These are phyloP conservation scores for Gambusia affinis DNA, from an alignment of 2,113 vertebrate genomes.

Conservation along the genomic window DNA sequence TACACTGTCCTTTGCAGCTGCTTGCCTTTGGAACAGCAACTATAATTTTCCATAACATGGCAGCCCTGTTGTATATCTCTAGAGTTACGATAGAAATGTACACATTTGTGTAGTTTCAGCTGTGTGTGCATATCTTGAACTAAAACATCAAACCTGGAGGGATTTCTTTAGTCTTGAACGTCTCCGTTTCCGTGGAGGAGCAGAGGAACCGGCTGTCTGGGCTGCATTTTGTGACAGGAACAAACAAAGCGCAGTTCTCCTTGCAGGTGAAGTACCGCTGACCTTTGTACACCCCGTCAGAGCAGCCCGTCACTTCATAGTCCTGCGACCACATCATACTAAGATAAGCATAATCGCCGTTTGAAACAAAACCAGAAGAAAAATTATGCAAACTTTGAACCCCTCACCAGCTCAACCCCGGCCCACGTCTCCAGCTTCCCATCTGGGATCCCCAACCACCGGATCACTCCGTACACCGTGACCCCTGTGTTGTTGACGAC, in stretches of 20 bases:
- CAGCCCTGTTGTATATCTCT: neutral
- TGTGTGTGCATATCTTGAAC: neutral
- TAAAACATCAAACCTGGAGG: conserved; percentile 59
- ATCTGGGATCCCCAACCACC: conserved; percentile 73
- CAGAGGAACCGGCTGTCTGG: conserved; percentile 75
- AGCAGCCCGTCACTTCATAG: conserved; percentile 65
- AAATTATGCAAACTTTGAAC: too few relatives aligned
- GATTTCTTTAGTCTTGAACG: conserved; percentile 5
- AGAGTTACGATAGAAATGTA: neutral
- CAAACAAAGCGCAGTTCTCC: conserved; percentile 72
- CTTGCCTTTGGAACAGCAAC: neutral
- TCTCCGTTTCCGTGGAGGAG: conserved; percentile 14
- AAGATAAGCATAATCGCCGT: neutral
- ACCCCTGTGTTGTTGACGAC: conserved; percentile 62
- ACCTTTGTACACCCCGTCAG: conserved; percentile 66
- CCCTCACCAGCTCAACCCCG: conserved; percentile 79
- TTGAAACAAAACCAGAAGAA: neutral
- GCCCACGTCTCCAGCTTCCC: conserved; percentile 70
- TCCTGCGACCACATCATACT: conserved; percentile 63
- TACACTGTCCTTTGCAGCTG: neutral
- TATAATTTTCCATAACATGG: neutral
- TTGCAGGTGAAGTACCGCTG: conserved; percentile 77
- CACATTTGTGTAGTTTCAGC: neutral
- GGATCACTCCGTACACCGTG: conserved; percentile 77
- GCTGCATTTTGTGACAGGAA: conserved; percentile 72